A percentile compares a stretch with the other conserved stretches of the same genome.
These are phyloP conservation scores for Masticophis lateralis DNA, from an alignment of 2,797 vertebrate species.

Conservation along the genomic window DNA sequence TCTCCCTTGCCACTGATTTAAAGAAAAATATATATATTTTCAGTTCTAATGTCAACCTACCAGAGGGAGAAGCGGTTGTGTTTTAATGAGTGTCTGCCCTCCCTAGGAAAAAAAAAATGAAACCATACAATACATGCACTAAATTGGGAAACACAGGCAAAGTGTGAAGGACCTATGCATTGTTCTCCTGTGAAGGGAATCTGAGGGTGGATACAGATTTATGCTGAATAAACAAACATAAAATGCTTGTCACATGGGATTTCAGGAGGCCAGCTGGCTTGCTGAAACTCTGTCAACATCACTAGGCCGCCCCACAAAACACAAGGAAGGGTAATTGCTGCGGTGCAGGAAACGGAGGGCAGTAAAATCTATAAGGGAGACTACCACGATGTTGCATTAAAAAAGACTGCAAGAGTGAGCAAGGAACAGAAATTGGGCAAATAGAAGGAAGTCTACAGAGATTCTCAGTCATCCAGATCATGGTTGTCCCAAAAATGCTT, in stretches of 20 bases:
- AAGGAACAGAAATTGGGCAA: background rate
- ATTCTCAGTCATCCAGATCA: no score
- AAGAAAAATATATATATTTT: constrained; percentile 8
- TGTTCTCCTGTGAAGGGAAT: background rate
- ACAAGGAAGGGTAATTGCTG: background rate
- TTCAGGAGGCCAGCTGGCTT: background rate
- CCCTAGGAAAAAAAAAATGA: background rate
- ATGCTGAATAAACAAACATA: background rate
- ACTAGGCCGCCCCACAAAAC: background rate
- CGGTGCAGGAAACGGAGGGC: background rate
- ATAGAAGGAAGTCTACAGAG: no score
- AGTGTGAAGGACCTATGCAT: background rate
- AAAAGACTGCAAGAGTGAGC: background rate
- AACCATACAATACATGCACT: background rate
- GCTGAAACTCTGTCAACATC: background rate
- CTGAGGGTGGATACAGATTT: background rate
- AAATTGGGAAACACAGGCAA: background rate
- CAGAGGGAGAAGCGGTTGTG: constrained; percentile 3
- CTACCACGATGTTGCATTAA: background rate
- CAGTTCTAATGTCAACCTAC: constrained; percentile 18
- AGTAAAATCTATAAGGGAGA: background rate
- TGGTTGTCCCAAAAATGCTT: no score
- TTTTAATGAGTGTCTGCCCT: constrained; percentile 38
- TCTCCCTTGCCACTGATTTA: background rate
- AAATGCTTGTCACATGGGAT: background rate